Conservation (phyloP, 2,113 vertebrate species). For the Microtus ochrogaster region DNA sequence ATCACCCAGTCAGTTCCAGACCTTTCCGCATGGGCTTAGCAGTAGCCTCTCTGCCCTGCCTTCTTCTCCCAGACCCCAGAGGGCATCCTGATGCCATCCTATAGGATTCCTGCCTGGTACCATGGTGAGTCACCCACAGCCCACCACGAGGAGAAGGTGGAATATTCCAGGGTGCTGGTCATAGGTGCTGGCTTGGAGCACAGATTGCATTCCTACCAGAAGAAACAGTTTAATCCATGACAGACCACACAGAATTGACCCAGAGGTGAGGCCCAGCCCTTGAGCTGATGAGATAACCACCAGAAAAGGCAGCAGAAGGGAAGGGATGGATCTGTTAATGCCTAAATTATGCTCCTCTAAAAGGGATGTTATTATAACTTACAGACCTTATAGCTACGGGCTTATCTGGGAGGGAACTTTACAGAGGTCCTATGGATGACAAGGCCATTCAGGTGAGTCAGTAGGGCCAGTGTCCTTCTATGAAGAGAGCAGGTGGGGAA, state of each 20-base stretch:
- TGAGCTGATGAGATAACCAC: neutral
- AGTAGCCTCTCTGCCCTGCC: too few species aligned
- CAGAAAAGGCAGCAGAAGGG: fast-evolving
- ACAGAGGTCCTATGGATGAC: neutral
- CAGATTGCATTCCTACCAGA: neutral
- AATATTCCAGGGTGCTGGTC: fast-evolving
- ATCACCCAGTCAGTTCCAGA: fast-evolving
- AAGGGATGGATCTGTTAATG: too few species aligned
- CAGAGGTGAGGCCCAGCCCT: neutral
- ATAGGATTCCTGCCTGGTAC: neutral
- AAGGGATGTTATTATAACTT: neutral
- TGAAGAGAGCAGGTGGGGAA: neutral
- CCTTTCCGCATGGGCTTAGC: neutral
- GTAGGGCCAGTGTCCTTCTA: fast-evolving
- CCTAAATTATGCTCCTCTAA: neutral
- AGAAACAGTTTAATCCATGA: fast-evolving
- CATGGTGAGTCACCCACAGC: neutral
- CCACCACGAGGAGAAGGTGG: fast-evolving
- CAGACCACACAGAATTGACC: neutral
- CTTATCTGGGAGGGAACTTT: neutral
- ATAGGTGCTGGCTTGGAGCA: neutral
- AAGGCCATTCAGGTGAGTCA: neutral
- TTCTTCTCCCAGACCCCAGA: neutral
- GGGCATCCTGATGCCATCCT: fast-evolving
- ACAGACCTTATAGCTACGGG: neutral